phyloP scores from a whole-genome alignment of 2,113 vertebrate genomes.

The Macrotis lagotis region DNA sequence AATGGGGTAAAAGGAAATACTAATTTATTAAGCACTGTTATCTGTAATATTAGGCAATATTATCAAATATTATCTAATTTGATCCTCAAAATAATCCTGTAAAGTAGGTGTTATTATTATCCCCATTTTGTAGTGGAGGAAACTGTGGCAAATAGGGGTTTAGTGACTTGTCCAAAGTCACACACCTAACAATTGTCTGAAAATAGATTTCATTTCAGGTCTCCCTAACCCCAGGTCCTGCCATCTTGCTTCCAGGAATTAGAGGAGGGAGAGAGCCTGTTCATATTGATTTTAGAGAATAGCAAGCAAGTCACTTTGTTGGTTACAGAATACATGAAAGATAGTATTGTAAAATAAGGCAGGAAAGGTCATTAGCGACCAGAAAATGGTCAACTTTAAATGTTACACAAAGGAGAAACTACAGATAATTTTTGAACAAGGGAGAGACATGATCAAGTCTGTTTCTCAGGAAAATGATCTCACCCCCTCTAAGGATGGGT shows the following conservation, averaged over 20 bases:
- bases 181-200: neutral
- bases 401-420: neutral
- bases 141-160: neutral
- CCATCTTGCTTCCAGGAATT: neutral
- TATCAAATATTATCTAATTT: neutral
- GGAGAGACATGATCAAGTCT: neutral
- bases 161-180: neutral
- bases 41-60: neutral
- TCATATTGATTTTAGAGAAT: neutral
- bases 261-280: neutral
- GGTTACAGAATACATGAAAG: neutral
- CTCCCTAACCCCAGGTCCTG: neutral
- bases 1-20: neutral
- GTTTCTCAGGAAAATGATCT: neutral
- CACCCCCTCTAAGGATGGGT: neutral
- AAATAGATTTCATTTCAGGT: neutral
- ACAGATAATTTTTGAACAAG: neutral
- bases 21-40: neutral
- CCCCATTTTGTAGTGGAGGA: neutral
- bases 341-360: neutral
- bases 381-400: neutral
- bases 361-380: neutral
- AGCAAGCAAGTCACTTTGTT: neutral
- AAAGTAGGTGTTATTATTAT: neutral
- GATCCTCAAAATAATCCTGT: neutral